These are phyloP conservation scores for Oreohelix idahoensis DNA, from an alignment of 1,140 invertebrate genomes.

Conservation along the genomic window DNA sequence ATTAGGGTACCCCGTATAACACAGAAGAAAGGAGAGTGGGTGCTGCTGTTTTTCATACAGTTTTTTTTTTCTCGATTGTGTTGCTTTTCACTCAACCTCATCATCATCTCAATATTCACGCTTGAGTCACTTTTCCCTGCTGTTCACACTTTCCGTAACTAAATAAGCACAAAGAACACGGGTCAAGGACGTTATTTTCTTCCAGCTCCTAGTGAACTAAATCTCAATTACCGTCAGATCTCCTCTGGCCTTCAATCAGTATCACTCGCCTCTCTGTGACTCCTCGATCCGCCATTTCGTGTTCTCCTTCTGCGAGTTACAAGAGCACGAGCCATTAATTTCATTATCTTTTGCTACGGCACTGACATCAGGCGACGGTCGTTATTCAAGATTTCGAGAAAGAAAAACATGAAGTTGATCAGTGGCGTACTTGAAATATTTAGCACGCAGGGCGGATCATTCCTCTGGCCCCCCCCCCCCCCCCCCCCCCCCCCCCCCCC, in stretches of 20 bases:
- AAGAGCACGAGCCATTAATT: slow-evolving; percentile 1
- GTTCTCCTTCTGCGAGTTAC: background rate
- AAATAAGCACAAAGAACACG: background rate
- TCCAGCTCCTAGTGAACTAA: background rate
- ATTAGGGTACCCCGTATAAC: no score
- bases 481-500: no score
- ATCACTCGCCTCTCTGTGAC: background rate
- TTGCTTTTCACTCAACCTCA: no score
- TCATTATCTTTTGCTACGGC: background rate
- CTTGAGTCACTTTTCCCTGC: no score
- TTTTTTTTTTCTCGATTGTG: no score
- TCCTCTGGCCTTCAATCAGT: background rate
- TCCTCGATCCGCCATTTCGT: background rate
- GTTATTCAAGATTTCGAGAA: background rate
- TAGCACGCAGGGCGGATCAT: no score
- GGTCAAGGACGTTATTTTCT: background rate
- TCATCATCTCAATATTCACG: no score
- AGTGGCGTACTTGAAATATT: no score
- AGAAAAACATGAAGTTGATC: background rate
- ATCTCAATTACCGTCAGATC: background rate
- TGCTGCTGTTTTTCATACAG: no score
- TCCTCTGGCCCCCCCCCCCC: no score
- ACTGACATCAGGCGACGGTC: background rate
- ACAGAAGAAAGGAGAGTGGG: no score
- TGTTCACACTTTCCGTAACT: no score